Evolutionary conservation across 2,888 invertebrate genomes (phyloP).

Genomic region (Nematopogon swammerdamellus): DNA sequence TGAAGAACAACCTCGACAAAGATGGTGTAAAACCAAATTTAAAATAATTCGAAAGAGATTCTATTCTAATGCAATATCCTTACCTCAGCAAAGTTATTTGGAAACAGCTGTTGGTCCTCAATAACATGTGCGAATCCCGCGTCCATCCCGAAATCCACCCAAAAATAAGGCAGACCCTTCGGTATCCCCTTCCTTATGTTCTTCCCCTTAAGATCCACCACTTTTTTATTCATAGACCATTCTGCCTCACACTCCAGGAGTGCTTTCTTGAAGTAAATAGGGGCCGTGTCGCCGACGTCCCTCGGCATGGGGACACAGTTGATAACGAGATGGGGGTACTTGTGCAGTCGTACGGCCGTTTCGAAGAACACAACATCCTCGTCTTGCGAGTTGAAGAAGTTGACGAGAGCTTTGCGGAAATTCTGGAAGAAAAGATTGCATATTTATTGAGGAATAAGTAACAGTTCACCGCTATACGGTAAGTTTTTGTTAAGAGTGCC

Average conservation of each 20-base stretch:
- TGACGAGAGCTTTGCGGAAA: conserved; percentile 73
- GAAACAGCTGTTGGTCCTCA: conserved; percentile 87
- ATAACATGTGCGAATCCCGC: conserved; percentile 96
- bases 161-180: conserved; percentile 92
- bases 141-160: conserved; percentile 88
- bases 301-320: conserved; percentile 87
- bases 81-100: conserved; percentile 86
- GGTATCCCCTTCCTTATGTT: conserved; percentile 81
- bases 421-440: conserved; percentile 49
- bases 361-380: conserved; percentile 91
- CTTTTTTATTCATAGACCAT: conserved; percentile 94
- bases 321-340: conserved; percentile 79
- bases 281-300: conserved; percentile 83
- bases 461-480: too few relatives aligned
- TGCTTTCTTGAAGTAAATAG: conserved; percentile 98
- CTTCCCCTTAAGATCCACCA: conserved; percentile 54
- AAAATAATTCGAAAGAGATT: too few relatives aligned
- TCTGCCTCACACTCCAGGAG: conserved; percentile 92
- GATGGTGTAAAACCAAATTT: too few relatives aligned
- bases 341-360: conserved; percentile 70
- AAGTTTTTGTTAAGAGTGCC: too few relatives aligned
- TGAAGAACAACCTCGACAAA: too few relatives aligned
- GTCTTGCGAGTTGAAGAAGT: conserved; percentile 69
- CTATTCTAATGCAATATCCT: too few relatives aligned
- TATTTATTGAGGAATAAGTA: not conserved